Base-by-base conservation (phyloP, 2,797 vertebrate genomes). In the Pampus argenteus region DNA sequence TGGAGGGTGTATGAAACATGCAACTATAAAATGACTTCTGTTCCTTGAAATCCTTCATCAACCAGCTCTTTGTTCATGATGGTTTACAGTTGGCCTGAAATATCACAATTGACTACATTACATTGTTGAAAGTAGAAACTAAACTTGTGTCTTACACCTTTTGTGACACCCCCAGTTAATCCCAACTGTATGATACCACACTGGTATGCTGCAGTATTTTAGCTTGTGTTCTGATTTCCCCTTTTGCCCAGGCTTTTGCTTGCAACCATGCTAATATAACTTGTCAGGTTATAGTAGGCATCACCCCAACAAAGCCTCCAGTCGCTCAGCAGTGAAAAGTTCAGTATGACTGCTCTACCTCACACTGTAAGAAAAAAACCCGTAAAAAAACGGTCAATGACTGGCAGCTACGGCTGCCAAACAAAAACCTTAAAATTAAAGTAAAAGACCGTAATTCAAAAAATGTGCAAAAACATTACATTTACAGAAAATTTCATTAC, bases 321-420 rank as follows among this genome's bases (percentile, higher is more conserved):
- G 63, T 75, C 49, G 56, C 55, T 85, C 68, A 74, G 68, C 61
- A 80, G 71, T 81, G 73, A 90, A 85, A 85, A 79, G 81, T 89
- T 87, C 57, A 75, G 23, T 74, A 40, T 76, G 83, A 78, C 84
- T 85, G 78, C 84, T 80, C 74, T 63, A 66, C 69, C 60, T 82
- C 76, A n/a, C n/a, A n/a, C n/a, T n/a, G n/a, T n/a, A n/a, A n/a
- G n/a, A n/a, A n/a, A n/a, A n/a, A n/a, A n/a, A n/a, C n/a, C n/a
- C n/a, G n/a, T n/a, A n/a, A n/a, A n/a, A n/a, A n/a, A n/a, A n/a
- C n/a, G n/a, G n/a, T n/a, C n/a, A n/a, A n/a, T n/a, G n/a, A n/a
- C n/a, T n/a, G n/a, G n/a, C n/a, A n/a, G n/a, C n/a, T n/a, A n/a
- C n/a, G n/a, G n/a, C n/a, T n/a, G n/a, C n/a, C n/a, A n/a, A n/a